Percentiles rank a stretch among this genome's conserved stretches.
These are phyloP conservation scores for Pipistrellus pygmaeus DNA, from an alignment of 2,797 vertebrate species.

Conservation along the genomic window DNA sequence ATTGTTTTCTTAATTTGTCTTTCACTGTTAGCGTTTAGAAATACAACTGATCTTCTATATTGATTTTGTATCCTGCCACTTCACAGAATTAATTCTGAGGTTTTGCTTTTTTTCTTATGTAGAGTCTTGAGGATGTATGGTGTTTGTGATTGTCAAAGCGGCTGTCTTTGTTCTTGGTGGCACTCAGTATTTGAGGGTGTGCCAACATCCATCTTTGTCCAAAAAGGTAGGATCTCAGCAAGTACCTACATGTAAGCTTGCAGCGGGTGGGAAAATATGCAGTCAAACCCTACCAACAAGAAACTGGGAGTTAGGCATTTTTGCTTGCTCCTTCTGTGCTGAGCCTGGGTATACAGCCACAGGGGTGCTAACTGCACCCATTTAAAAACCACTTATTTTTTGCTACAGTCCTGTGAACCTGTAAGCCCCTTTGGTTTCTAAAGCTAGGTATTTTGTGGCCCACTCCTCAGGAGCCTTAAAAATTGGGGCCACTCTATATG, in stretches of 20 bases:
- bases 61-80: neutral
- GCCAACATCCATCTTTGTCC: neutral
- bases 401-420: neutral
- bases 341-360: neutral
- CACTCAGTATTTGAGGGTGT: neutral
- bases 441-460: neutral
- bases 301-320: neutral
- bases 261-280: neutral
- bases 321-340: neutral
- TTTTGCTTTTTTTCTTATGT: neutral
- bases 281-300: neutral
- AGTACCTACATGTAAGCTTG: neutral
- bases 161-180: neutral
- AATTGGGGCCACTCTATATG: neutral
- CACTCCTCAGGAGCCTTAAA: neutral
- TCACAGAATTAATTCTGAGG: neutral
- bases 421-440: neutral
- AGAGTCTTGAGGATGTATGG: neutral
- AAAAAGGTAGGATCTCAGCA: neutral
- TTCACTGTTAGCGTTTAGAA: neutral
- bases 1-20: neutral
- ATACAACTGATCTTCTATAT: neutral
- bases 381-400: neutral
- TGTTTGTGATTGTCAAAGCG: neutral
- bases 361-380: neutral